Base-by-base conservation (phyloP, 2,888 invertebrate species). In the Cerastis leucographa region DNA sequence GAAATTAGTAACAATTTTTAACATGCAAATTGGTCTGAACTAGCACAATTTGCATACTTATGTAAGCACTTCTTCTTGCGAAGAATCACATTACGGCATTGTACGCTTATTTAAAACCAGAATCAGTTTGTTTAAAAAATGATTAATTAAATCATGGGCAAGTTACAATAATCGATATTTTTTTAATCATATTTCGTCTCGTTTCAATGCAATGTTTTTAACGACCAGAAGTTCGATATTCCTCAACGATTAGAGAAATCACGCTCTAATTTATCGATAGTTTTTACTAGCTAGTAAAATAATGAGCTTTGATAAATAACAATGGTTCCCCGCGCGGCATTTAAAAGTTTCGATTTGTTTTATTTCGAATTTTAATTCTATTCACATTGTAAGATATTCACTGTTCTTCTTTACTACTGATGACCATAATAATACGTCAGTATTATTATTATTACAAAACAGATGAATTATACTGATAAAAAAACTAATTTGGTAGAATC, bases 401-500 rank as follows among this genome's bases (percentile, higher is more conserved):
- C 49, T 84, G 71, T 46, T 51, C 35, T 54, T 70, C 42, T 42
- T 65, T 51, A 40, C 68, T 81, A 74, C 2, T 7, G 35, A 67
- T 64, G 59, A 71, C 1, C 3, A 35, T 35, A 35, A 62, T 74
- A 66, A 71, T 74, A 74, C 42, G 0, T 35, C 35, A 35, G 35
- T 61, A 71, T 71, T 73, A 69, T 51, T 69, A 77, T 44, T 71
- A 35, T 35, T 77, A 73, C 17, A 54, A 85, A 76, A 59, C 72
- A 65, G 71, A 76, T 70, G 42, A 68, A 68, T 69, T 42, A 76
- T 72, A 82, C 51, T 67, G 67, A n/a, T 25, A 76, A 74, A 68
- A 76, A 69, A 81, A 83, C 61, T 74, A 76, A 71, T 73, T 73
- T 62, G 49, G 59, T 71, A 74, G n/a, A 75, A 82, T 61, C 65